Evolutionary conservation across 2,888 invertebrate species (phyloP), one percentile per base, ranked within the genome.

Genomic region (Scaeva pyrastri): DNA sequence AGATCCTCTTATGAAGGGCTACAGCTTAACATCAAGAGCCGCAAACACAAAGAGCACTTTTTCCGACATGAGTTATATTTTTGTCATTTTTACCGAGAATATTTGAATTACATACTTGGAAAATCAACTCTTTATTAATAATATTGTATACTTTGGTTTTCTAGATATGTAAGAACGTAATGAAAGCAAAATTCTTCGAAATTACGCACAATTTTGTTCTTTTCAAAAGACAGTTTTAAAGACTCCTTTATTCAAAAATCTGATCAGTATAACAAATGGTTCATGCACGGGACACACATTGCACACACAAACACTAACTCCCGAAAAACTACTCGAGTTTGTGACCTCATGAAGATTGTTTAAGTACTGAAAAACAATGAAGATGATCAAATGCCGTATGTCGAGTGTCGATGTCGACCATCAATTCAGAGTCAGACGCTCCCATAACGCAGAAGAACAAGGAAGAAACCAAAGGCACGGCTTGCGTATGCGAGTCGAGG

Each of bases 1-100:
- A 85, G 80, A 66, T 72, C 76, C 72, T 76, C 80, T 76, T 72
- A 73, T 76, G 80, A 76, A 85, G 81, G 81, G 81, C 76, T 72
- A 62, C 74, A 21, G 31, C n/a, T n/a, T n/a, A n/a, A n/a, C n/a
- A 55, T 62, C 21, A 14, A 45, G 58, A 58, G 45, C 48, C 72
- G 64, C 73, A n/a, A 60, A 78, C 66, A 76, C 75, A 80, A 75
- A 75, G 72, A 66, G 52, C 52, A 52, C 74, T 70, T 62, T 56
- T 62, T 70, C 14, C 36, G 55, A 43, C 80, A 75, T 80, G 75
- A 45, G n/a, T 50, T 64, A 39, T 62, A 64, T 60, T 52, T 66
- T 72, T 85, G 62, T 75, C 48, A 50, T 21, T 74, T 70, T 74
- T 64, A 23, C 45, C 16, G 11, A 45, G 64, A 64, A 64, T 26